These are phyloP conservation scores for Willisornis vidua DNA, from an alignment of 2,113 vertebrate genomes.

Conservation along the genomic window DNA sequence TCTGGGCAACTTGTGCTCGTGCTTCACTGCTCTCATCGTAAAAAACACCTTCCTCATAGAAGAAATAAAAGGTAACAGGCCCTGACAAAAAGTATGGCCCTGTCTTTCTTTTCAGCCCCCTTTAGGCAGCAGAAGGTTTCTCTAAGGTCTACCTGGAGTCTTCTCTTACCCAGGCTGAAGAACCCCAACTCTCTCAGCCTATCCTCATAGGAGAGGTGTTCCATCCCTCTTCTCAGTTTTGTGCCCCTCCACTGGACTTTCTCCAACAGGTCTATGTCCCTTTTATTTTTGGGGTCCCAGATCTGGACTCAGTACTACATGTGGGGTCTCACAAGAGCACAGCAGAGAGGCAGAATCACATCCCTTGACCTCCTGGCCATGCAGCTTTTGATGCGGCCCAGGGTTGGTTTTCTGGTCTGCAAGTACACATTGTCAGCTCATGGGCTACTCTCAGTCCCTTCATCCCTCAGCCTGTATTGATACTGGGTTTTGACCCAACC, in stretches of 20 bases:
- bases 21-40: not conserved
- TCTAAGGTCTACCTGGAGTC: not conserved
- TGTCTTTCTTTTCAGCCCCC: not conserved
- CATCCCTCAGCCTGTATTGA: not conserved
- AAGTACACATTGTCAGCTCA: rapidly evolving
- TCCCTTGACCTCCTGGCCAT: rapidly evolving
- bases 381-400: not conserved
- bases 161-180: not conserved
- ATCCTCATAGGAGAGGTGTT: not conserved
- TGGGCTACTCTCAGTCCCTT: not conserved
- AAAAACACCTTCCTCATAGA: not conserved
- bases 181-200: not conserved
- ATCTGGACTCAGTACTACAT: not conserved
- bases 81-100: not conserved
- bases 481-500: rapidly evolving
- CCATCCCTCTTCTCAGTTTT: not conserved
- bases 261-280: not conserved
- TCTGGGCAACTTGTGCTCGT: not conserved
- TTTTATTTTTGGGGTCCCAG: not conserved
- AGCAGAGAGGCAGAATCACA: not conserved
- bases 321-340: not conserved
- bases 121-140: not conserved
- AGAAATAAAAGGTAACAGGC: not conserved
- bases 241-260: not conserved
- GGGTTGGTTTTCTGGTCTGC: not conserved